Percentiles rank a stretch among this genome's conserved stretches.
phyloP scores from a whole-genome alignment of 2,888 invertebrate species.

The Leptinotarsa peninsularis region DNA sequence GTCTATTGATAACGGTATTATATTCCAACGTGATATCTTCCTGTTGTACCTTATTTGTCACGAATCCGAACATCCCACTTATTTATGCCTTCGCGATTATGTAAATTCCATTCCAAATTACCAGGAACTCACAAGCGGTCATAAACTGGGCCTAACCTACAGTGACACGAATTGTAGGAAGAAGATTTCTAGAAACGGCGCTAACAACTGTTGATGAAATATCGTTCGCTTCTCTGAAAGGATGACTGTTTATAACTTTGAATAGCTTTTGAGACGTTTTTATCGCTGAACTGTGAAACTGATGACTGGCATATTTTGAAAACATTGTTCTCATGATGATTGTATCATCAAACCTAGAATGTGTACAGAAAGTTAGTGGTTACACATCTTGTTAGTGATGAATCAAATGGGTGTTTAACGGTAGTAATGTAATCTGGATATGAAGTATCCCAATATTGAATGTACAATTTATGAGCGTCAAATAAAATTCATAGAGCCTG shows the following conservation, averaged over 20 bases:
- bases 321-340: background rate
- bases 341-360: background rate
- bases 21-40: background rate
- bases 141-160: slow-evolving; percentile 20
- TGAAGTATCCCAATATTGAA: no score
- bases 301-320: background rate
- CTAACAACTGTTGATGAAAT: background rate
- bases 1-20: background rate
- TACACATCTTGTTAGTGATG: no score
- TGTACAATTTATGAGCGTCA: no score
- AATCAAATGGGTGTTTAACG: no score
- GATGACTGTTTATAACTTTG: background rate
- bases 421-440: no score
- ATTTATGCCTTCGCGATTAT: background rate
- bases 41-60: slow-evolving; percentile 9
- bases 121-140: slow-evolving; percentile 6
- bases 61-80: slow-evolving; percentile 19
- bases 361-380: background rate
- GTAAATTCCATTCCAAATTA: slow-evolving; percentile 19
- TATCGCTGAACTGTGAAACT: background rate
- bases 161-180: slow-evolving; percentile 14
- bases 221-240: background rate
- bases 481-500: no score
- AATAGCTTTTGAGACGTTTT: background rate
- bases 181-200: slow-evolving; percentile 3